Evolutionary conservation across 2,113 vertebrate species (phyloP), one percentile per base, ranked within the genome.

Genomic region (Probosciger aterrimus): DNA sequence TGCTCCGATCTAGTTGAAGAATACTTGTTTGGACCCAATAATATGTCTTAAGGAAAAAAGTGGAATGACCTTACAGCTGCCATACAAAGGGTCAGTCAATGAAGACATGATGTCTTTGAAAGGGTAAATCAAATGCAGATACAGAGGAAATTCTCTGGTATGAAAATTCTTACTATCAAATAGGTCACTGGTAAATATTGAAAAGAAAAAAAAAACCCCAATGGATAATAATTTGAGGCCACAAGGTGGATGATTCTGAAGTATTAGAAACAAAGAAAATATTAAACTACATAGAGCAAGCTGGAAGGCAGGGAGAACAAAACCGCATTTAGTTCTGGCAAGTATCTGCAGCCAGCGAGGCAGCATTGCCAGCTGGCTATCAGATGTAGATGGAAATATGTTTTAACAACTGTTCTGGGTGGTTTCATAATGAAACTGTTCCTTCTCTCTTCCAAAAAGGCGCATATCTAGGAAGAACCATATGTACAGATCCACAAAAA

Each of bases 351-450:
- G 88, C n/a, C 76, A 82, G 35, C 1, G 0, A 60, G 55, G 55
- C 86, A 22, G 22, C 43, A 2, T 6, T 93, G 90, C 88, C 93
- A 97, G 83, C 47, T 93, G 95, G 79, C 86, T 64, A 47, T 86
- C 81, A 67, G 77, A 65, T 92, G n/a, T 31, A 53, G 44, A 47
- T 52, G 27, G 53, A 88, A 96, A 96, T 93, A 96, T 79, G 82
- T 86, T 95, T 64, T 65, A 80, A 69, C 93, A 97, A 88, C 55
- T 86, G 90, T 49, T 93, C 73, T 68, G 76, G 31, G 49, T 71
- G 18, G 33, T 75, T 96, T 86, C 50, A 64, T 14, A 55, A 18
- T 25, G 25, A 93, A 82, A 68, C 1, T 0, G 11, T n/a, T 70
- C 39, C 59, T 88, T 59, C 35, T 50, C 14, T 67, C 14, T 25